Conservation (phyloP, 2,113 vertebrate species). For the Urocynchramus pylzowi region DNA sequence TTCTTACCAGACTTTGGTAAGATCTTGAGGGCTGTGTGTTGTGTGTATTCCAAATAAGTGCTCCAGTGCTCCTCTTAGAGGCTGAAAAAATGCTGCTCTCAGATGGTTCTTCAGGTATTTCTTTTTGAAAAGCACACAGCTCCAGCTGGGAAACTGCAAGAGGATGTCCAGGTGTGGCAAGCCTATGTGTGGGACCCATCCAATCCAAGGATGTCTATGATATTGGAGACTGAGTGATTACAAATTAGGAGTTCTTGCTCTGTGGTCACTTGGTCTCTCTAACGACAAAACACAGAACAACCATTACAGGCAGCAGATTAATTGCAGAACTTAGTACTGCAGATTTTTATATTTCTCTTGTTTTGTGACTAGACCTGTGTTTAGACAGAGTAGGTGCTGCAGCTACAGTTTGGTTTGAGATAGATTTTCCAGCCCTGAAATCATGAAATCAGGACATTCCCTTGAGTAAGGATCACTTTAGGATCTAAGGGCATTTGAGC, state of each 20-base stretch:
- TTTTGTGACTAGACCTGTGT: neutral
- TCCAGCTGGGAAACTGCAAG: neutral
- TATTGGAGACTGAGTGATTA: neutral
- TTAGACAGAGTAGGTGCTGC: neutral
- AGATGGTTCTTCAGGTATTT: neutral
- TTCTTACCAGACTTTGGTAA: neutral
- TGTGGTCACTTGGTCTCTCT: neutral
- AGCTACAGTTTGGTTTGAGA: neutral
- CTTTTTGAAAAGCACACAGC: neutral
- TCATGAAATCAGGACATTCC: neutral
- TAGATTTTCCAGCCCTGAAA: neutral
- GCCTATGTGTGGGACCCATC: neutral
- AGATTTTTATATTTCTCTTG: neutral
- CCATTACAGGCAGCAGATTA: neutral
- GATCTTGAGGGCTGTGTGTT: neutral
- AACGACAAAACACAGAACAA: neutral
- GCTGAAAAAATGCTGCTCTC: neutral
- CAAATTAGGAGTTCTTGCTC: neutral
- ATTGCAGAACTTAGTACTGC: neutral
- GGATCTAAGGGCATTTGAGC: neutral
- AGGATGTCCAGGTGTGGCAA: neutral
- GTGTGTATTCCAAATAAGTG: neutral
- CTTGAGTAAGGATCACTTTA: neutral
- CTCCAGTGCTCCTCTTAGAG: neutral
- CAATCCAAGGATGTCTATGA: neutral